Conservation (phyloP, 2,888 invertebrate species). For the Eupithecia tripunctaria region DNA sequence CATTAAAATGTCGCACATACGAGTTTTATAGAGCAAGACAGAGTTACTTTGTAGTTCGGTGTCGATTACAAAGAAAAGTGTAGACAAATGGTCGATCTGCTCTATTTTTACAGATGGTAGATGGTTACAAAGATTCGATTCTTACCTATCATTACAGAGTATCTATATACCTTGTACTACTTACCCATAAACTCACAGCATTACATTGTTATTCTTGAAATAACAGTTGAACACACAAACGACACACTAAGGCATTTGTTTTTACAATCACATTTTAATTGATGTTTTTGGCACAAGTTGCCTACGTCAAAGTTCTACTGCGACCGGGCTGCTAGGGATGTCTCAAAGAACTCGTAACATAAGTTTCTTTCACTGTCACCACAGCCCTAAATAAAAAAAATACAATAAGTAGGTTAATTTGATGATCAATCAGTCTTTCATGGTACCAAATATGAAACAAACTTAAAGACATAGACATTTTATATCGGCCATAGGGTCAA, state of each 20-base stretch:
- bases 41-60: conserved; percentile 12
- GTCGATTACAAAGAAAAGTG: conserved; percentile 15
- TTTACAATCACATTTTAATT: neutral
- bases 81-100: conserved; percentile 8
- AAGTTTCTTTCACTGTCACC: neutral
- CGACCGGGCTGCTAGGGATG: neutral
- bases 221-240: conserved; percentile 10
- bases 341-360: neutral
- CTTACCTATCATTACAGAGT: neutral
- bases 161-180: neutral
- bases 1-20: conserved; percentile 11
- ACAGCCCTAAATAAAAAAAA: neutral
- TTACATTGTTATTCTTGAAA: neutral
- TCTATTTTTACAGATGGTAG: neutral
- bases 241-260: neutral
- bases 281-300: neutral
- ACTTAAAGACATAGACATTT: neutral
- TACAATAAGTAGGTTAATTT: neutral
- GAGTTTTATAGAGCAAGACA: neutral
- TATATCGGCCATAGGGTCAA: neutral
- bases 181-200: neutral
- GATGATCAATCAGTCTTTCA: neutral
- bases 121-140: neutral
- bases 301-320: neutral
- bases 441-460: neutral